Conservation (phyloP, 2,888 invertebrate genomes). For the Cheiracanthium punctorium region DNA sequence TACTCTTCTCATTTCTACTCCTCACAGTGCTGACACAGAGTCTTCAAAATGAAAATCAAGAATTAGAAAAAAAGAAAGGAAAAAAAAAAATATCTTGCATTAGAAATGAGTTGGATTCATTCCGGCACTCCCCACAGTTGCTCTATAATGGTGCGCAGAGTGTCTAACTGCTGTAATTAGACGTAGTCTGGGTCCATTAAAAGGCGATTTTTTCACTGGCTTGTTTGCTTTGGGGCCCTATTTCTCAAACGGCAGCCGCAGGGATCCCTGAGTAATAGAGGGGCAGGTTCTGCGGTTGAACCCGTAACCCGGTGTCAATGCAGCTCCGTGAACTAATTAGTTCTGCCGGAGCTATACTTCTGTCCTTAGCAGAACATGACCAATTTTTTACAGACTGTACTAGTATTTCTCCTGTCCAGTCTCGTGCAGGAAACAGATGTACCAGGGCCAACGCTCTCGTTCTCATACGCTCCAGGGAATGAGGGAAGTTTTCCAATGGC, state of each 20-base stretch:
- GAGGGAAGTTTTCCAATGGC: too few relatives aligned
- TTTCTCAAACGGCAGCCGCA: conserved; percentile 9
- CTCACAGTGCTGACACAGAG: too few relatives aligned
- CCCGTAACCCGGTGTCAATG: neutral
- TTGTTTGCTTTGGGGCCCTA: conserved; percentile 58
- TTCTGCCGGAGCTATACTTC: too few relatives aligned
- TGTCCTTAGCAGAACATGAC: too few relatives aligned
- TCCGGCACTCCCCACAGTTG: conserved; percentile 35
- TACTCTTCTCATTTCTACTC: too few relatives aligned
- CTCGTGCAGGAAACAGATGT: too few relatives aligned
- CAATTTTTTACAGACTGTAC: too few relatives aligned
- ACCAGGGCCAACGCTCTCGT: too few relatives aligned
- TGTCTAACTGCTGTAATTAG: conserved; percentile 48
- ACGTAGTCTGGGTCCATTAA: conserved; percentile 39
- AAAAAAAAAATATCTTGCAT: neutral
- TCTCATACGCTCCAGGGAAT: too few relatives aligned
- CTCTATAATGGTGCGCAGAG: conserved; percentile 37
- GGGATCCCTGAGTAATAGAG: conserved; percentile 26
- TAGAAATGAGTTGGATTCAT: conserved; percentile 41
- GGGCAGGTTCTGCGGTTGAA: conserved; percentile 26
- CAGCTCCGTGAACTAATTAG: neutral
- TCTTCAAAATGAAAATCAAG: too few relatives aligned
- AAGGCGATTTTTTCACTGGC: conserved; percentile 42
- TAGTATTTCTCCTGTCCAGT: too few relatives aligned
- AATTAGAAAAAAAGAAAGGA: neutral